These are phyloP conservation scores for Anableps anableps DNA, from an alignment of 2,797 vertebrate species.

Conservation along the genomic window DNA sequence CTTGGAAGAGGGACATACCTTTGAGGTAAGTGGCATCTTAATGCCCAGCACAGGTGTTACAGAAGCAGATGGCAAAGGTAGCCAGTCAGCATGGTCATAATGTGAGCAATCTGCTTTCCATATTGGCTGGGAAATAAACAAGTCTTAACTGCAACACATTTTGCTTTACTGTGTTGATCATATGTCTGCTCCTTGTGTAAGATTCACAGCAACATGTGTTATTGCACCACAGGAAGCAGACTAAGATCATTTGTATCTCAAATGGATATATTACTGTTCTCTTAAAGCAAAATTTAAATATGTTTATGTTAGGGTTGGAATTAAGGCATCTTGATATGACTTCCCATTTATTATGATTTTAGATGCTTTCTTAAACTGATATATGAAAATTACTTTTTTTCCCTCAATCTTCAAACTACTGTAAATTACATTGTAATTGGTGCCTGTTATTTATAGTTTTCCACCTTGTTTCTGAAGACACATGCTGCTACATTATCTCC, in stretches of 20 bases:
- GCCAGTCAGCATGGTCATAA: slow-evolving; percentile 26
- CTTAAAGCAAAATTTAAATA: not conserved
- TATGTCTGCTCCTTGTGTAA: not conserved
- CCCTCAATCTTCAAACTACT: not conserved
- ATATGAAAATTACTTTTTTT: not conserved
- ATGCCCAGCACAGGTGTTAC: slow-evolving; percentile 20
- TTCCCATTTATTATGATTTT: not conserved
- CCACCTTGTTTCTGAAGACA: slow-evolving; percentile 6
- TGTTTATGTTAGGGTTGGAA: no score
- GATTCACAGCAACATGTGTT: not conserved
- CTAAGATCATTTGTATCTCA: not conserved
- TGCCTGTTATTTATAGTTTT: not conserved
- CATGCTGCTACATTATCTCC: slow-evolving; percentile 29
- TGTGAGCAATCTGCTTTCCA: slow-evolving; percentile 17
- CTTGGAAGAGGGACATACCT: not conserved
- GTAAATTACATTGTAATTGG: not conserved
- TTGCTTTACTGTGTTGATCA: not conserved
- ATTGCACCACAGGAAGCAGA: not conserved
- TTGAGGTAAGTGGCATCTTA: slow-evolving; percentile 16
- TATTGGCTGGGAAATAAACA: slow-evolving; percentile 23
- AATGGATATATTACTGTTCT: not conserved
- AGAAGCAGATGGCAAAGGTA: slow-evolving; percentile 31
- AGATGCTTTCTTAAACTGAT: not conserved
- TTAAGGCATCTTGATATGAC: not conserved
- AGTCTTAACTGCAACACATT: not conserved